These are phyloP conservation scores for Saimiri boliviensis DNA, from an alignment of 2,113 vertebrate species.

Conservation along the genomic window DNA sequence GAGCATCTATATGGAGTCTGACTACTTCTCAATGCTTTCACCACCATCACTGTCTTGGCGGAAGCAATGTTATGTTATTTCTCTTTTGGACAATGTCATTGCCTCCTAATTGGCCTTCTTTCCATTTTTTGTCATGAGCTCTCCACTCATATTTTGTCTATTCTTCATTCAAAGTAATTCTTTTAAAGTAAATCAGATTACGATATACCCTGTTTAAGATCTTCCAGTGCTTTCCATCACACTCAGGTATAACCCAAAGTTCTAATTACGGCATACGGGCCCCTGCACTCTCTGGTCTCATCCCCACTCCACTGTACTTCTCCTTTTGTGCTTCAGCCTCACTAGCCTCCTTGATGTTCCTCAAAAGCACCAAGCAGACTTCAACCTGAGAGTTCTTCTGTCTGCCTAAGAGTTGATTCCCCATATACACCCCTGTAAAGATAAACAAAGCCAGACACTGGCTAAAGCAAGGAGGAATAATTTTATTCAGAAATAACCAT, in stretches of 20 bases:
- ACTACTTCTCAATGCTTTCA: not conserved
- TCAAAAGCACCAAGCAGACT: not conserved
- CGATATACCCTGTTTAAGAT: not conserved
- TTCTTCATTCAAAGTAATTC: not conserved
- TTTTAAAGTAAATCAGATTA: not conserved
- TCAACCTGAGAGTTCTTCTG: not conserved
- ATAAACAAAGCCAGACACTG: not conserved
- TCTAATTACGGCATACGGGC: accelerated
- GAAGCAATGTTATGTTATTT: not conserved
- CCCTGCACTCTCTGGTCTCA: not conserved
- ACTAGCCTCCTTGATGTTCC: not conserved
- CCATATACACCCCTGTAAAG: not conserved
- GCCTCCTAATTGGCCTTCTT: not conserved
- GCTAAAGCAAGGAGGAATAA: not conserved
- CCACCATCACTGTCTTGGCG: not conserved
- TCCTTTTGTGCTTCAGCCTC: not conserved
- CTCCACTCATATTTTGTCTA: not conserved
- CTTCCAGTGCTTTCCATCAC: not conserved
- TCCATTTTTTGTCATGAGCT: not conserved
- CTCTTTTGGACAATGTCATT: not conserved
- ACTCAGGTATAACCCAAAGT: not conserved
- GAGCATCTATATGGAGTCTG: not conserved
- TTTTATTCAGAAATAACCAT: not conserved
- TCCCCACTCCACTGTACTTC: not conserved
- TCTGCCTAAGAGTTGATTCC: not conserved